These are phyloP conservation scores for Pedetes capensis DNA, from an alignment of 2,113 vertebrate species.

Conservation along the genomic window DNA sequence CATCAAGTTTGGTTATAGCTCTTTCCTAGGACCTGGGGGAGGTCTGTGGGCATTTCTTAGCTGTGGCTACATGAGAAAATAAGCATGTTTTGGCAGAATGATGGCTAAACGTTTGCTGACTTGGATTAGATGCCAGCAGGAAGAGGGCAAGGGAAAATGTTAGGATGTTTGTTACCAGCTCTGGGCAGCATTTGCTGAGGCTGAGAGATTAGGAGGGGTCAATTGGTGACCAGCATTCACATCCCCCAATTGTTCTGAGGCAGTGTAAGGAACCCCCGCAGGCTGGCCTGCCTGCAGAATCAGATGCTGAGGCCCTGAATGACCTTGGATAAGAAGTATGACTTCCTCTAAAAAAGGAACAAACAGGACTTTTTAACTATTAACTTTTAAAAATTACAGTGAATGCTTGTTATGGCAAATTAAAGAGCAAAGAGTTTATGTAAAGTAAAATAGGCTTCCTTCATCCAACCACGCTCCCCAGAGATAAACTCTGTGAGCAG, in stretches of 20 bases:
- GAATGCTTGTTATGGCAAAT: background rate
- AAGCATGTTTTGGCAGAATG: background rate
- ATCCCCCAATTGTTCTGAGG: background rate
- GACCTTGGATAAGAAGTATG: background rate
- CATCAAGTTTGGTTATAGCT: background rate
- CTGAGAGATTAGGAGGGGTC: background rate
- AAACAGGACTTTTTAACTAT: background rate
- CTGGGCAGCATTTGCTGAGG: background rate
- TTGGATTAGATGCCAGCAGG: background rate
- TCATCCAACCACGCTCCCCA: background rate
- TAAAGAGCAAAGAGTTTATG: background rate
- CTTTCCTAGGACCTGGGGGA: background rate
- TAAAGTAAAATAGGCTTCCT: background rate
- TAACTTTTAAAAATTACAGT: background rate
- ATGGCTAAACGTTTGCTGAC: background rate
- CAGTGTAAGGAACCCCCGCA: fast-evolving
- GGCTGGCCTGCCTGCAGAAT: background rate
- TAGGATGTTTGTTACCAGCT: background rate
- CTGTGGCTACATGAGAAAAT: background rate
- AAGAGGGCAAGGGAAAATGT: background rate
- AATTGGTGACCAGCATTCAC: background rate
- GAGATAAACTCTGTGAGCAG: background rate
- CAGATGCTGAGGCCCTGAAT: background rate
- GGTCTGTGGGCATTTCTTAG: background rate
- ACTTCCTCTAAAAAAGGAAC: background rate